Percentiles rank a stretch among this genome's conserved stretches.
Evolutionary conservation across 2,888 invertebrate species (phyloP).

Genomic region (Trissonchulus latispiculum): DNA sequence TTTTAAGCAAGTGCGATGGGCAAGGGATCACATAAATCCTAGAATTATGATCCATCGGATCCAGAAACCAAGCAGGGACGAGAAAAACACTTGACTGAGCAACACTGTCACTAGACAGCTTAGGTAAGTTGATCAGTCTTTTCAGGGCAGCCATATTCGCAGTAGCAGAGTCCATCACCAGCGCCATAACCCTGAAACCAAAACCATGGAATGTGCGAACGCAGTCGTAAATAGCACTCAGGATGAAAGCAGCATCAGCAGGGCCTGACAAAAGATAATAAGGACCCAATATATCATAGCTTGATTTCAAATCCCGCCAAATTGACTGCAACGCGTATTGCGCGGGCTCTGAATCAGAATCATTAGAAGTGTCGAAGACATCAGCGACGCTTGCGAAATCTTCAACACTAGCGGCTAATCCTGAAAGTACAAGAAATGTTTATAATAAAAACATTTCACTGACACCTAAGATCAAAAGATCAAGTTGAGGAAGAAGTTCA

Average conservation of each 20-base stretch:
- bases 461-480: too few relatives aligned
- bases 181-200: background rate
- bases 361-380: too few relatives aligned
- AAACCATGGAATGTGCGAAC: background rate
- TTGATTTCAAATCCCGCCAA: conserved; percentile 1
- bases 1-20: background rate
- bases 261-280: too few relatives aligned
- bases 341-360: too few relatives aligned
- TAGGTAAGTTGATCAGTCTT: too few relatives aligned
- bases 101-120: background rate
- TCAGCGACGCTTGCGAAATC: too few relatives aligned
- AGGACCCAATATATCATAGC: conserved; percentile 2
- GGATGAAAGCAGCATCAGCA: background rate
- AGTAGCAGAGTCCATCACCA: conserved; percentile 5
- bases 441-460: too few relatives aligned
- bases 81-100: background rate
- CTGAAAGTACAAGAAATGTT: too few relatives aligned
- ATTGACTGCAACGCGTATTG: background rate
- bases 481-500: too few relatives aligned
- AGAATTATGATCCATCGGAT: background rate
- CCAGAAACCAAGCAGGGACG: background rate
- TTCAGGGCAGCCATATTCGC: background rate
- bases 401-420: too few relatives aligned
- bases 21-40: background rate
- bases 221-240: background rate